Evolutionary conservation across 2,797 vertebrate genomes (phyloP), one percentile per base, ranked within the genome.

Genomic region (Schizothorax lantsangensis): DNA sequence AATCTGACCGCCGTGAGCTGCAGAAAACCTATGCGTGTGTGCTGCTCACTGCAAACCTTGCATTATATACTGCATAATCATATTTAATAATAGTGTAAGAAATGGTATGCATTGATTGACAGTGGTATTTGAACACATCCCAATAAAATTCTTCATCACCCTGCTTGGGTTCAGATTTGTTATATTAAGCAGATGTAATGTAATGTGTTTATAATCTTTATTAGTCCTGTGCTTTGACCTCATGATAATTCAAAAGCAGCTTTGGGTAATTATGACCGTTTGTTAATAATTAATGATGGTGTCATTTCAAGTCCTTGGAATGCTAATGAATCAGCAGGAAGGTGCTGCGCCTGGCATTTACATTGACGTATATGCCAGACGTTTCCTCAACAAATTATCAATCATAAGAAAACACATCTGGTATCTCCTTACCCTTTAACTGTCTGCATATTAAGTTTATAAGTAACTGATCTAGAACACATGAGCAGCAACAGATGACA

Each of bases 291-390:
- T 72, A 38, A 72, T 57, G 15, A 19, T 9, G 5, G 68, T 83
- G 66, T 81, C 26, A 64, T 81, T 81, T 66, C 17, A 68, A 81
- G 40, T 40, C 36, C 33, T 57, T 83, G 36, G 5, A 43, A 54
- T 82, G 81, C 12, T 83, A 57, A 82, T 82, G 66, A 57, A 83
- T 54, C 66, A 71, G 43, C 47, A 43, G 49, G 66, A 72, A 38
- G 14, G 66, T 54, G 40, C 23, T 12, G 8, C 33, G 26, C 14
- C 36, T 79, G 36, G 43, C 54, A 79, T 79, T 69, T 81, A 84
- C 57, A 52, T 12, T 52, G 64, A 54, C 3, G 30, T 19, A 26
- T 21, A 26, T 71, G 47, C 11, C 64, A 81, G 43, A 66, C 1
- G 12, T 49, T 81, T 66, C 45, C 45, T 81, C 30, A 81, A 33